Base-by-base conservation (phyloP, 2,888 invertebrate species). In the Eurois occulta region DNA sequence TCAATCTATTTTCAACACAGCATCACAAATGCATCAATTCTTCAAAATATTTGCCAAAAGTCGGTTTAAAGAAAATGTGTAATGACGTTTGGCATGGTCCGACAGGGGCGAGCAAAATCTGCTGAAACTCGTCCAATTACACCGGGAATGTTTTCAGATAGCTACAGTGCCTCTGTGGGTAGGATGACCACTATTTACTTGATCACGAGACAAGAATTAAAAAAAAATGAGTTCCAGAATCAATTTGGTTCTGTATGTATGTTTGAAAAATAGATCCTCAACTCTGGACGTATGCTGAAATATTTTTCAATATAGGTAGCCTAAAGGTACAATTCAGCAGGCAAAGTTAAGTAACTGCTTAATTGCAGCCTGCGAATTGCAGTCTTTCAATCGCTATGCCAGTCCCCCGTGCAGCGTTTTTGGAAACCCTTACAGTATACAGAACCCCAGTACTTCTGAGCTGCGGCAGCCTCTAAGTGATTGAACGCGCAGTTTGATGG, bases 81-180 rank as follows among this genome's bases (percentile, higher is more conserved):
- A 87, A 86, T 82, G 86, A 84, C 76, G 64, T 86, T 80, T 84
- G 86, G 82, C 73, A 75, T 86, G 71, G 69, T 46, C 28, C 35
- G 66, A 75, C 68, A 71, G 32, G 32, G 21, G 38, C 64, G 60
- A 55, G 11, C 55, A 77, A 79, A 81, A 82, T 85, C 77, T 80
- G 75, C 60, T 81, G 76, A 86, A 83, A 78, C 82, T 84, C 81
- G 69, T 86, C 78, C 88, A 88, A 87, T 88, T 87, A 88, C 84
- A 77, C 28, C 41, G 77, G 79, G 88, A 87, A 88, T 87, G 77
- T 85, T 88, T 88, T 80, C 81, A 75, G 72, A 78, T 68, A 76
- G 78, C 77, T 83, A 82, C 78, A 72, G 55, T 73, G 73, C 72
- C 46, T 58, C 48, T 72, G 35, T 28, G 18, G n/a, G 48, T 78